These are phyloP conservation scores for Euplexia lucipara DNA, from an alignment of 2,888 invertebrate species.

Conservation along the genomic window DNA sequence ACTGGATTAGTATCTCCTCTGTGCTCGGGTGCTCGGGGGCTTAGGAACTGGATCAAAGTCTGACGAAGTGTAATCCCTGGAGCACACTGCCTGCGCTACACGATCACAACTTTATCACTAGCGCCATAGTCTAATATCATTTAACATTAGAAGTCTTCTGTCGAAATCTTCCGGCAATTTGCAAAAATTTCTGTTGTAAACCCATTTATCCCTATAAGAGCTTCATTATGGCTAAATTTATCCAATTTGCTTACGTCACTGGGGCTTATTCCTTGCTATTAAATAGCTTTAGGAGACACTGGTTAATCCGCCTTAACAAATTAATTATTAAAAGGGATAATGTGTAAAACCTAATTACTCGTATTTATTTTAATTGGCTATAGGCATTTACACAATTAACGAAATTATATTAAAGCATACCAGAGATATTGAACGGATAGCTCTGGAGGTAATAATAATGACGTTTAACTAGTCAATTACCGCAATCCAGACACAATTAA, in stretches of 20 bases:
- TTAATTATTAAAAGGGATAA: neutral
- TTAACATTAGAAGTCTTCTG: constrained; percentile 38
- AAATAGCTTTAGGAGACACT: constrained; percentile 26
- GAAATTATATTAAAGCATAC: too few relatives aligned
- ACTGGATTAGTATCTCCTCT: constrained; percentile 57
- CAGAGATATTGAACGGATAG: neutral
- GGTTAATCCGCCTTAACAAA: constrained; percentile 27
- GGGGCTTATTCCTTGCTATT: constrained; percentile 32
- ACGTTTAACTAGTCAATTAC: too few relatives aligned
- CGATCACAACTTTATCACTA: constrained; percentile 50
- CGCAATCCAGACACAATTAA: too few relatives aligned
- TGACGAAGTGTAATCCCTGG: constrained; percentile 61
- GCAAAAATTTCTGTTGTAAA: constrained; percentile 31
- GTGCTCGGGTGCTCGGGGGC: constrained; percentile 39
- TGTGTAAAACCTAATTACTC: too few relatives aligned
- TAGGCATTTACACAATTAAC: too few relatives aligned
- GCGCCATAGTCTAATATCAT: constrained; percentile 39
- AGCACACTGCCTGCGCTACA: constrained; percentile 34
- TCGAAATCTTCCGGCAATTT: constrained; percentile 38
- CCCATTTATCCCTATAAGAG: constrained; percentile 42
- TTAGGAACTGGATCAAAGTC: constrained; percentile 59
- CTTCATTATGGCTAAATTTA: constrained; percentile 47
- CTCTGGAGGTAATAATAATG: too few relatives aligned
- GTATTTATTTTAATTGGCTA: too few relatives aligned
- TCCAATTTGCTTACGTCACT: constrained; percentile 57